phyloP scores from a whole-genome alignment of 2,113 vertebrate genomes.

The Dipodomys merriami region DNA sequence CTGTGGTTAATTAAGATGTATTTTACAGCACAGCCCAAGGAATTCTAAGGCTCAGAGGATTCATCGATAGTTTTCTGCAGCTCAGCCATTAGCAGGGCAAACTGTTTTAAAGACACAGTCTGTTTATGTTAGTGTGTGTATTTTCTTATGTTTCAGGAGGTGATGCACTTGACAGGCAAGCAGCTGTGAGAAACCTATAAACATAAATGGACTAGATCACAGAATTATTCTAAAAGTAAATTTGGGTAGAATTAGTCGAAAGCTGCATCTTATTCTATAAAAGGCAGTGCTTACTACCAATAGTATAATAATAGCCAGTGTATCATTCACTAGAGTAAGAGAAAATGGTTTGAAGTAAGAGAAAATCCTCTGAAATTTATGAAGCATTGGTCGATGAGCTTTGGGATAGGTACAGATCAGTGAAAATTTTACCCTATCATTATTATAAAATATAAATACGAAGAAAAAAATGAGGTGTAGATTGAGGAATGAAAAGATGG shows the following conservation, averaged over 20 bases:
- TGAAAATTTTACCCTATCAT: not conserved
- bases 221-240: not conserved
- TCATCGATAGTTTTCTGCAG: slow-evolving; percentile 60
- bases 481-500: not conserved
- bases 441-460: not conserved
- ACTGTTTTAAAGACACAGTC: slow-evolving; percentile 45
- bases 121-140: not conserved
- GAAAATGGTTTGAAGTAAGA: not conserved
- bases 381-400: not conserved
- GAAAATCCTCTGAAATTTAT: not conserved
- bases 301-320: not conserved
- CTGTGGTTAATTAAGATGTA: slow-evolving; percentile 81
- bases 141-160: slow-evolving; percentile 34
- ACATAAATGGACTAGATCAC: not conserved
- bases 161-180: not conserved
- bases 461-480: not conserved
- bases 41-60: slow-evolving; percentile 67
- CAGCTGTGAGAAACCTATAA: not conserved
- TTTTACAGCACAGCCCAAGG: slow-evolving; percentile 66
- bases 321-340: not conserved
- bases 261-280: not conserved
- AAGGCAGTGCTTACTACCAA: not conserved
- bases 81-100: slow-evolving; percentile 56
- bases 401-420: not conserved
- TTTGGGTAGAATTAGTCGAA: not conserved